These are phyloP conservation scores for Hydropsyche tenuis DNA, from an alignment of 1,140 invertebrate species.

Conservation along the genomic window DNA sequence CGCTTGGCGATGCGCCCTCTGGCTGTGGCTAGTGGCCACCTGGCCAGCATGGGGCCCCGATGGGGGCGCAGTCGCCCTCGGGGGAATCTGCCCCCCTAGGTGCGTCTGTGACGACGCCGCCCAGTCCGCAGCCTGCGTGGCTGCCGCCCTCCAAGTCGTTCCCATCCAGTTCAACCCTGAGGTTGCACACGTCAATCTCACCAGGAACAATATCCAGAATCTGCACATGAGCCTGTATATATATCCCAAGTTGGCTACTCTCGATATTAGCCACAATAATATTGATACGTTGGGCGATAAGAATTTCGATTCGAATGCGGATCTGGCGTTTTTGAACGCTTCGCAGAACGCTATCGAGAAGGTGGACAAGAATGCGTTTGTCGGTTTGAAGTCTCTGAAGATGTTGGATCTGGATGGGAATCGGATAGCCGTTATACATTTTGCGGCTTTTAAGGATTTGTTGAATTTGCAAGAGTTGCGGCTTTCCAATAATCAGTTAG, in stretches of 20 bases:
- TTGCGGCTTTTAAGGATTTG: constrained; percentile 75
- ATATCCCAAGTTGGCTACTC: constrained; percentile 77
- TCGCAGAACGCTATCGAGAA: constrained; percentile 75
- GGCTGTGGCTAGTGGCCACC: constrained; percentile 56
- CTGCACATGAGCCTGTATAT: constrained; percentile 77
- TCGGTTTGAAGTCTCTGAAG: constrained; percentile 72
- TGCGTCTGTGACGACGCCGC: constrained; percentile 83
- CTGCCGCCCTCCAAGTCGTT: constrained; percentile 79
- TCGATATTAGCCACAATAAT: constrained; percentile 83
- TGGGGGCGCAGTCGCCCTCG: constrained; percentile 51
- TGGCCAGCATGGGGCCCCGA: constrained; percentile 34
- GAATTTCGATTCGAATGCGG: constrained; percentile 79
- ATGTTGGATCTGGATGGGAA: constrained; percentile 79
- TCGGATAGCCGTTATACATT: constrained; percentile 74
- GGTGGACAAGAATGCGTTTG: constrained; percentile 76
- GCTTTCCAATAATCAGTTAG: constrained; percentile 78
- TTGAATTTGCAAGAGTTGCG: constrained; percentile 73
- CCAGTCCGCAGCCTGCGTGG: constrained; percentile 74
- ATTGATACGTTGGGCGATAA: constrained; percentile 77
- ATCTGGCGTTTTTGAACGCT: constrained; percentile 75
- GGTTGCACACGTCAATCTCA: constrained; percentile 76
- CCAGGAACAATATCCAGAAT: constrained; percentile 74
- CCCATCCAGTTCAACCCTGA: constrained; percentile 89
- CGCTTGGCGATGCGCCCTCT: constrained; percentile 59
- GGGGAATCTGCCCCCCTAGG: constrained; percentile 77